phyloP scores from a whole-genome alignment of 1,140 invertebrate genomes.

The Carcinoscorpius rotundicauda region DNA sequence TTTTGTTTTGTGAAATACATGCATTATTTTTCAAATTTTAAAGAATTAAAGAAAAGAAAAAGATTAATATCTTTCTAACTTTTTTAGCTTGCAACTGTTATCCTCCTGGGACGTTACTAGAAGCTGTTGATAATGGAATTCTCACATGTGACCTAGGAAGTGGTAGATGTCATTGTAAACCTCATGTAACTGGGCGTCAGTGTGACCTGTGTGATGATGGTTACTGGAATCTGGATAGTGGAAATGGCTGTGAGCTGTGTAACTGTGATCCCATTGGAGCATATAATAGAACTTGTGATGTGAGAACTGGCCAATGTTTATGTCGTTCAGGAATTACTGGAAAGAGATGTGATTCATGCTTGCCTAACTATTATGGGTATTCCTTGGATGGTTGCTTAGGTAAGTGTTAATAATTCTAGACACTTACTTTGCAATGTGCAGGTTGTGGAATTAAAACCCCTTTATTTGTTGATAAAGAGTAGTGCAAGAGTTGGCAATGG shows the following conservation, averaged over 20 bases:
- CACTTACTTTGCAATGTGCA: no score
- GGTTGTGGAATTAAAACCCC: no score
- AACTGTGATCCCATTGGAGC: constrained; percentile 77
- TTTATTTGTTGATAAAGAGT: no score
- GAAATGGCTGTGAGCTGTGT: constrained; percentile 53
- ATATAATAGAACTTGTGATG: constrained; percentile 65
- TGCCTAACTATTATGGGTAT: constrained; percentile 77
- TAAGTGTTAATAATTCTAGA: constrained; percentile 10
- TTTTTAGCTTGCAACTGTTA: constrained; percentile 64
- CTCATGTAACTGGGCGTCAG: constrained; percentile 77
- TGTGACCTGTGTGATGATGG: constrained; percentile 89
- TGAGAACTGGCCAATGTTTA: constrained; percentile 66
- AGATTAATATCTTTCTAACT: no score
- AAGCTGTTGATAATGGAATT: constrained; percentile 51
- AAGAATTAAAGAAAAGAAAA: no score
- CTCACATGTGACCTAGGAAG: constrained; percentile 60
- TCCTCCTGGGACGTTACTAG: constrained; percentile 58
- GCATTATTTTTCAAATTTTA: no score
- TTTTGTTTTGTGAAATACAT: no score
- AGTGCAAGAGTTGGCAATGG: no score
- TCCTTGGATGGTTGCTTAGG: constrained; percentile 62
- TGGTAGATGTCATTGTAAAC: constrained; percentile 80
- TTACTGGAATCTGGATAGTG: constrained; percentile 67
- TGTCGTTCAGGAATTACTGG: constrained; percentile 77
- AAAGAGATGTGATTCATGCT: constrained; percentile 68